Evolutionary conservation across 2,797 vertebrate species (phyloP).

Genomic region (Pseudocheirus occidentalis): DNA sequence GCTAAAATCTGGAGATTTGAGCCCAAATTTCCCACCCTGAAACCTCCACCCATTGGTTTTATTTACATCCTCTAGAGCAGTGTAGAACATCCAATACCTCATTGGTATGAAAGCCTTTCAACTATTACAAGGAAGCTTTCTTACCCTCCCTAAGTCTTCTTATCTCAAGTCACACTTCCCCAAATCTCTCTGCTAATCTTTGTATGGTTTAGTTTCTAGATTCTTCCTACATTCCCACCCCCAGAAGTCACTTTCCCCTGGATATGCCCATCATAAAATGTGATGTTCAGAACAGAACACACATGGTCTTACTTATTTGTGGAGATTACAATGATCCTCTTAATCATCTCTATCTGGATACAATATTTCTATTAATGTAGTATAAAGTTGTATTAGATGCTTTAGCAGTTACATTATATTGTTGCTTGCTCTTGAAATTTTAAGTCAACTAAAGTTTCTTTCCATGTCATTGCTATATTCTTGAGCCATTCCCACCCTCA

Average conservation of each 20-base stretch:
- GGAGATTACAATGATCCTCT: neutral
- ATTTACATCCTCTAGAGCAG: neutral
- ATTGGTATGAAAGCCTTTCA: neutral
- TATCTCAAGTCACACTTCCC: neutral
- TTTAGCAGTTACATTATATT: neutral
- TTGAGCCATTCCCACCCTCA: neutral
- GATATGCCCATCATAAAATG: neutral
- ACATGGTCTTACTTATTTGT: neutral
- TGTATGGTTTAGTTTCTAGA: neutral
- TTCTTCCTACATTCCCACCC: neutral
- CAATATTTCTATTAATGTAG: neutral
- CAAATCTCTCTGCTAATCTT: neutral
- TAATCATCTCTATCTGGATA: neutral
- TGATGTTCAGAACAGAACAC: neutral
- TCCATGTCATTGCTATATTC: neutral
- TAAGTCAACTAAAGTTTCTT: neutral
- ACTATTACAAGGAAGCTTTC: neutral
- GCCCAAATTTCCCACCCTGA: neutral
- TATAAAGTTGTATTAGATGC: neutral
- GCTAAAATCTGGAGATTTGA: neutral
- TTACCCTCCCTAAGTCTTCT: neutral
- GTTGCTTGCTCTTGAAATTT: slow-evolving; percentile 7
- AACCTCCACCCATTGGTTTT: neutral
- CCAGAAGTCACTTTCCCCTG: neutral
- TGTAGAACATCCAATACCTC: neutral